Base-by-base conservation (phyloP, 2,113 vertebrate genomes). In the Laticauda laticaudata region DNA sequence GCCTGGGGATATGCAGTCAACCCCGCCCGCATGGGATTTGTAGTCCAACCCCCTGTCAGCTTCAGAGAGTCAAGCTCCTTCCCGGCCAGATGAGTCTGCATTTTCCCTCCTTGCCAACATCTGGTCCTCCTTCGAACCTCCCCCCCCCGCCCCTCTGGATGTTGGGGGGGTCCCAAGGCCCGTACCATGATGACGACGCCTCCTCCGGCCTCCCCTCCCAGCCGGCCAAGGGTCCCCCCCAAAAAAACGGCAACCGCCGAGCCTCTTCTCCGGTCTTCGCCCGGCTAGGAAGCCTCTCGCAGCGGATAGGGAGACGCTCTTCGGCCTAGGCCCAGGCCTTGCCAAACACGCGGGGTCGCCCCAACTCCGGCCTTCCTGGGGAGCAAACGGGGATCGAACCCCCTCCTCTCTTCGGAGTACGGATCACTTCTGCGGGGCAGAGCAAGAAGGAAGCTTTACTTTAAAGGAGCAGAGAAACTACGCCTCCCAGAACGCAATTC, bases 401-500 rank as follows among this genome's bases (percentile, higher is more conserved):
- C 34, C 34, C 0, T 12, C n/a, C 9, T 61, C 5, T 69, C 64
- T 69, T 43, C 75, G 34, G 2, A 43, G 18, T 81, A 81, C 4
- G 55, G 34, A 20, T 7, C 12, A 2, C 11, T 45, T 69, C 7
- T 29, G 55, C n/a, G 55, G 56, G 24, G 4, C 2, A 45, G 15
- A 61, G 56, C 6, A 24, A 23, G 39, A 1, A 45, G 26, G 59
- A 48, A 7, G 34, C 2, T 23, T 24, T 61, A 61, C 8, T 26
- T 61, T 11, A 45, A 59, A 45, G 2, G 0, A 12, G 24, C 23
- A 6, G 34, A 24, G 10, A 24, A 92, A 94, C 94, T 94, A 94
- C 89, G 88, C 81, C 64, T 94, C 95, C 97, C 97, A 88, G 91
- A 69, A 59, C 45, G 75, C 94, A 48, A 0, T 51, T n/a, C 92